These are phyloP conservation scores for Podarcis cretensis DNA, from an alignment of 2,113 vertebrate genomes.

Conservation along the genomic window DNA sequence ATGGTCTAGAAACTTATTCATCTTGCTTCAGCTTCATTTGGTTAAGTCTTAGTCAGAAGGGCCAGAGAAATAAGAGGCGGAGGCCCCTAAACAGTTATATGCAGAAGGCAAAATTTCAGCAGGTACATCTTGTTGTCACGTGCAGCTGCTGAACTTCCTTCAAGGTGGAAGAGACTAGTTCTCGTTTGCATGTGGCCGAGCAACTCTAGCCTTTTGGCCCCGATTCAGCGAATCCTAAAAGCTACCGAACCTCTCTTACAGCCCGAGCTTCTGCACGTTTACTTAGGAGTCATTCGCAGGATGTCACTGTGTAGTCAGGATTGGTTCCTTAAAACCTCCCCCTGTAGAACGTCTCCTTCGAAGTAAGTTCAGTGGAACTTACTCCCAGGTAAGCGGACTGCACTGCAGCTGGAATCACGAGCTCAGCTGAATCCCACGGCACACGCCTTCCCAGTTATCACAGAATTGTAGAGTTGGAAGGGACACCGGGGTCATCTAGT, in stretches of 20 bases:
- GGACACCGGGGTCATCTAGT: too few relatives aligned
- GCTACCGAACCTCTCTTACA: not conserved
- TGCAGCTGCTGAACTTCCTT: too few relatives aligned
- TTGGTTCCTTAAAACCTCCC: not conserved
- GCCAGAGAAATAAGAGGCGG: too few relatives aligned
- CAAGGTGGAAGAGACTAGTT: too few relatives aligned
- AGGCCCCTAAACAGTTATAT: too few relatives aligned
- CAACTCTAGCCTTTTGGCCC: not conserved
- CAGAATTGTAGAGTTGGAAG: too few relatives aligned
- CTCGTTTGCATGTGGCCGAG: not conserved
- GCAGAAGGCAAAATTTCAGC: too few relatives aligned
- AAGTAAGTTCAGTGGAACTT: not conserved
- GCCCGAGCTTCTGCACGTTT: not conserved
- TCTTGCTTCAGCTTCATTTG: not conserved
- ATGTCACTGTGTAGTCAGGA: not conserved
- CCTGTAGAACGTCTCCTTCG: not conserved
- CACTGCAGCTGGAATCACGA: not conserved
- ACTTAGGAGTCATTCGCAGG: not conserved
- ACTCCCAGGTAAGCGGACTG: not conserved
- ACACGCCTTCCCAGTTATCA: too few relatives aligned
- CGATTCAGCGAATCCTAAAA: not conserved
- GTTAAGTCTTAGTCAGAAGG: too few relatives aligned
- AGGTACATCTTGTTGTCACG: too few relatives aligned
- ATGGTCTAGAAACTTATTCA: not conserved
- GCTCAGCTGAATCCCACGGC: too few relatives aligned